Conservation (phyloP, 2,113 vertebrate species). For the Nothobranchius furzeri region DNA sequence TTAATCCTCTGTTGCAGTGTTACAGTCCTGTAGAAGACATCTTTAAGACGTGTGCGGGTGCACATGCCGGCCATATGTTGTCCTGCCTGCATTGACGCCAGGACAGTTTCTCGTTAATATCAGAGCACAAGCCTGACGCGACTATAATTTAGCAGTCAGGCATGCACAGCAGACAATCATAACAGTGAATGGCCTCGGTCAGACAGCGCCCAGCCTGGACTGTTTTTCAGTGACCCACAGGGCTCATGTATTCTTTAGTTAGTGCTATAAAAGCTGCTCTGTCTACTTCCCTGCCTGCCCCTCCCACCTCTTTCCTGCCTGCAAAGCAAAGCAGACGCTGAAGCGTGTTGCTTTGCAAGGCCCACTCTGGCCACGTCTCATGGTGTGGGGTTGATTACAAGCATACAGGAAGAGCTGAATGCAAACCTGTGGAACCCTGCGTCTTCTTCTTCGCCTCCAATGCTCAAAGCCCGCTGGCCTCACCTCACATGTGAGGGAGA, state of each 20-base stretch:
- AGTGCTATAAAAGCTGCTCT: constrained; percentile 71
- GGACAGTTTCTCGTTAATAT: constrained; percentile 15
- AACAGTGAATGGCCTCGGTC: constrained; percentile 43
- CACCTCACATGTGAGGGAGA: constrained; percentile 48
- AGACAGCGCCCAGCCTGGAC: constrained; percentile 25
- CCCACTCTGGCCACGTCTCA: constrained; percentile 44
- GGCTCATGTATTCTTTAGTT: constrained; percentile 71
- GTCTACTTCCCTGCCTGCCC: constrained; percentile 46
- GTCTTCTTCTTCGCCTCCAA: constrained; percentile 47
- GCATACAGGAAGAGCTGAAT: constrained; percentile 67
- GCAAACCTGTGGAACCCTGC: constrained; percentile 60
- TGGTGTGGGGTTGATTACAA: constrained; percentile 66
- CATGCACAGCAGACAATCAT: constrained; percentile 40
- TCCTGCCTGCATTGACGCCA: constrained; percentile 11
- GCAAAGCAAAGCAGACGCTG: constrained; percentile 61
- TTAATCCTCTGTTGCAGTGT: constrained; percentile 58
- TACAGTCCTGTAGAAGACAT: constrained; percentile 42
- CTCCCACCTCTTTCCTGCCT: constrained; percentile 38
- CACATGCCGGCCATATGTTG: constrained; percentile 36
- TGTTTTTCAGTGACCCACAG: constrained; percentile 57
- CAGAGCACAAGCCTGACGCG: constrained; percentile 35
- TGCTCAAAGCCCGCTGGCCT: constrained; percentile 38
- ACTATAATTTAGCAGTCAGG: constrained; percentile 49
- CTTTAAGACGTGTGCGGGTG: constrained; percentile 17
- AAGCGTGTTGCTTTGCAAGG: constrained; percentile 47